Conservation (phyloP, 64 coral and sea anemone species). For the Acropora tenuis region DNA sequence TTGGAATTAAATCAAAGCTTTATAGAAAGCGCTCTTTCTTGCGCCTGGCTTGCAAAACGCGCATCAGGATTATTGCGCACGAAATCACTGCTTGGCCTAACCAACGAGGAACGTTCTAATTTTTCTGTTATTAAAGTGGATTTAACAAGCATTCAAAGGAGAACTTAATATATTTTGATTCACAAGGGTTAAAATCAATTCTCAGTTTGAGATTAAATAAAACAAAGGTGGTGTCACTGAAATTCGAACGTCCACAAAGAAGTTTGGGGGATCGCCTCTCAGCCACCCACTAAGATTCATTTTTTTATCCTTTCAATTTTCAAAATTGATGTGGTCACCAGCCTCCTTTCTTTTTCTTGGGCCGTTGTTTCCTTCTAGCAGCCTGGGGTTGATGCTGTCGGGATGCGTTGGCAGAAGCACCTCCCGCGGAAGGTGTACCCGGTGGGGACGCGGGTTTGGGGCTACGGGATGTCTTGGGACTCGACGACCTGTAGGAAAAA, state of each 20-base stretch:
- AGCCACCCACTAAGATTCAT: neutral
- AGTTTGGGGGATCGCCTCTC: too few species aligned
- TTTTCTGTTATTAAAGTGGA: neutral
- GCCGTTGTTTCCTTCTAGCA: slow-evolving; percentile 92
- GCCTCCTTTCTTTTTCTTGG: slow-evolving; percentile 94
- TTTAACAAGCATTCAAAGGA: too few species aligned
- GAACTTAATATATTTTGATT: too few species aligned
- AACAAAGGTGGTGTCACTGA: neutral
- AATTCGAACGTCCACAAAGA: too few species aligned
- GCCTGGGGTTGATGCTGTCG: slow-evolving; percentile 95
- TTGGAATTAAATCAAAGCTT: too few species aligned
- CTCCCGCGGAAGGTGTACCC: slow-evolving; percentile 56
- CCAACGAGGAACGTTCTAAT: neutral
- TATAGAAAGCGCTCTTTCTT: too few species aligned
- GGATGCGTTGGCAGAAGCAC: slow-evolving; percentile 70
- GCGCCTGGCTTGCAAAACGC: too few species aligned
- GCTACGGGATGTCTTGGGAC: slow-evolving; percentile 65
- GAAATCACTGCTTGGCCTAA: too few species aligned
- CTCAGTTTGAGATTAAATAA: neutral
- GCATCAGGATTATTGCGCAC: too few species aligned
- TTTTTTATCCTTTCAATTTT: neutral
- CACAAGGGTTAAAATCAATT: neutral
- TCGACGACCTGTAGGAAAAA: slow-evolving; percentile 9
- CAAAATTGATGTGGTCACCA: slow-evolving; percentile 25
- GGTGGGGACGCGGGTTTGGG: slow-evolving; percentile 88